Base-by-base conservation (phyloP, 2,888 invertebrate species). In the Ectemnius lituratus region DNA sequence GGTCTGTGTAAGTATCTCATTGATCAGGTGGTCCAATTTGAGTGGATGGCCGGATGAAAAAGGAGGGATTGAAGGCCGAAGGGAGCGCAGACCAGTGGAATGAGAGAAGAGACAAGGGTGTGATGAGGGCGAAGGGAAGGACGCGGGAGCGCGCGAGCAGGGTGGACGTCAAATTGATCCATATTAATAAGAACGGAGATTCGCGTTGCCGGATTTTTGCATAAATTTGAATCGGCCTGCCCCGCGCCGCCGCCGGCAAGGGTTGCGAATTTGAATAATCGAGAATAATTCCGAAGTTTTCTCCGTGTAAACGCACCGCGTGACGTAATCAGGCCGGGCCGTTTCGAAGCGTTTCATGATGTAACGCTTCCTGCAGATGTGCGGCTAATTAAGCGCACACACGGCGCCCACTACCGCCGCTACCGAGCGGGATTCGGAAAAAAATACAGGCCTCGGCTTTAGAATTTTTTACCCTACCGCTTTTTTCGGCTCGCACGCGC, bases 221-320 rank as follows among this genome's bases (percentile, higher is more conserved):
- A 88, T 88, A 88, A 88, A 88, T 88, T 88, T 88, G 83, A 88
- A 88, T 88, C 84, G 84, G 78, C 71, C 61, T 73, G 61, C 72
- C 69, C 79, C 78, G 79, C 73, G 72, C 78, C 65, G 77, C 80
- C 76, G 70, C 74, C 76, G 73, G 84, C 83, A 85, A 86, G 86
- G 85, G 84, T 84, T 86, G 85, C 81, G 78, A 82, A 86, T 88
- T 85, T 88, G 84, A 88, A 88, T 88, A 88, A 88, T 88, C 87
- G 88, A 80, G 86, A 87, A 88, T 88, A 87, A 88, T 88, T 88
- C 81, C 78, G 74, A 84, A 84, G 82, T 84, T 85, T 87, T 86
- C 82, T 79, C 76, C 82, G 83, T 84, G 82, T 83, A 82, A 86
- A 84, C 81, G 79, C 67, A 60, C 68, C 37, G 37, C 37, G 37